These are phyloP conservation scores for Epiblema foenella DNA, from an alignment of 2,888 invertebrate species.

Conservation along the genomic window DNA sequence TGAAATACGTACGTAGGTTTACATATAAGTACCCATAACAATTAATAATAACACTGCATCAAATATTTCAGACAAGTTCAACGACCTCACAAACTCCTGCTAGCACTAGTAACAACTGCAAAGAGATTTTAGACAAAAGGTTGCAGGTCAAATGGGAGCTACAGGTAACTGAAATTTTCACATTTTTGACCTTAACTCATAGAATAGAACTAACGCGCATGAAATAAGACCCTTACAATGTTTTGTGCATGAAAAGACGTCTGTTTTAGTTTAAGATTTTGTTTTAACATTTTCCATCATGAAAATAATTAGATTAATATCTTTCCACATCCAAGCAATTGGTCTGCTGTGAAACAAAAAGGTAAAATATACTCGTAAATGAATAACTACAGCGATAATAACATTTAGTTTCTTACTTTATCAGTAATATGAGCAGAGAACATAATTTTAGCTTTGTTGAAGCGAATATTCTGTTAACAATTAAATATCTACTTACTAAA, in stretches of 20 bases:
- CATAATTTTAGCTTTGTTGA: not conserved
- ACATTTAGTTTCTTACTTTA: not conserved
- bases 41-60: not conserved
- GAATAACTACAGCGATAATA: constrained; percentile 35
- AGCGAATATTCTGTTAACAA: not conserved
- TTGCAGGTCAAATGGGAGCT: constrained; percentile 95
- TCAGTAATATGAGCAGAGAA: not conserved
- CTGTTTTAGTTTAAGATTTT: constrained; percentile 33
- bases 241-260: constrained; percentile 43
- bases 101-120: constrained; percentile 89
- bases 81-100: constrained; percentile 87
- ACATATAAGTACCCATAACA: not conserved
- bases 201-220: constrained; percentile 20
- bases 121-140: constrained; percentile 92
- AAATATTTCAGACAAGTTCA: constrained; percentile 89
- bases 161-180: constrained; percentile 74
- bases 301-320: constrained; percentile 47
- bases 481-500: too few species aligned
- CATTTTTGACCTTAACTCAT: constrained; percentile 42
- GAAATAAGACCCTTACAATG: constrained; percentile 3
- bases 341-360: constrained; percentile 60
- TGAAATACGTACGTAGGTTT: not conserved
- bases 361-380: constrained; percentile 62
- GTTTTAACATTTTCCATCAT: constrained; percentile 25
- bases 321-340: constrained; percentile 66